A percentile compares a stretch with the other conserved stretches of the same genome.
Evolutionary conservation across 2,797 vertebrate genomes (phyloP).

Genomic region (Poeciliopsis presidionis): DNA sequence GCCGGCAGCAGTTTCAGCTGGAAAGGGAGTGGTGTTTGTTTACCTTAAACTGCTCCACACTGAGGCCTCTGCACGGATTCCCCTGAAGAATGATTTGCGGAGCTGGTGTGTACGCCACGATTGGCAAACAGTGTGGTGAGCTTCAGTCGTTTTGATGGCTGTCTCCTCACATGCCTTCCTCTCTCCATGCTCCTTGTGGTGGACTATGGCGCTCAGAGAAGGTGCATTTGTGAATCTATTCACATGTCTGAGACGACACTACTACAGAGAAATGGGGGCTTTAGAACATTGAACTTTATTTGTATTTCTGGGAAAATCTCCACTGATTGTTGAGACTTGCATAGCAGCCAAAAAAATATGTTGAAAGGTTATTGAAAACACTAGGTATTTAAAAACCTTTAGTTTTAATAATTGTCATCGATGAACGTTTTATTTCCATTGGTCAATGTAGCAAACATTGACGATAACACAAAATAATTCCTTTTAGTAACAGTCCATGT

Average conservation of each 20-base stretch:
- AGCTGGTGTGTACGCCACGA: slow-evolving; percentile 41
- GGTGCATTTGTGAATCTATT: slow-evolving; percentile 39
- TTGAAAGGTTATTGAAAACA: not conserved
- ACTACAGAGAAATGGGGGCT: slow-evolving; percentile 26
- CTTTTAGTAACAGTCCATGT: not conserved
- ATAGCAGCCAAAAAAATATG: not conserved
- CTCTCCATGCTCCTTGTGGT: slow-evolving; percentile 33
- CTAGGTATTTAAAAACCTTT: not conserved
- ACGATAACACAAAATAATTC: not conserved
- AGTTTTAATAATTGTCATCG: not conserved
- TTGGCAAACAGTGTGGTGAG: slow-evolving; percentile 54
- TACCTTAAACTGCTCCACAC: slow-evolving; percentile 60
- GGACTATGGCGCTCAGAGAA: slow-evolving; percentile 32
- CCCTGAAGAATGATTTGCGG: slow-evolving; percentile 44
- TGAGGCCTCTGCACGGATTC: slow-evolving; percentile 57
- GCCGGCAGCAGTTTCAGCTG: slow-evolving; percentile 55
- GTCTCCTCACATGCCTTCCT: slow-evolving; percentile 42
- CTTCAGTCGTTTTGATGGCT: slow-evolving; percentile 57
- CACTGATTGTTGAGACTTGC: slow-evolving; percentile 15
- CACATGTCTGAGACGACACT: slow-evolving; percentile 44
- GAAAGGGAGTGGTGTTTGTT: slow-evolving; percentile 67
- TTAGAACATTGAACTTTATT: slow-evolving; percentile 14
- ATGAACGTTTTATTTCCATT: not conserved
- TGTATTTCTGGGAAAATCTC: slow-evolving; percentile 3
- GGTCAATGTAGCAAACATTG: not conserved